Evolutionary conservation across 2,888 invertebrate genomes (phyloP).

Genomic region (Sinodicranocentrus sp.): DNA sequence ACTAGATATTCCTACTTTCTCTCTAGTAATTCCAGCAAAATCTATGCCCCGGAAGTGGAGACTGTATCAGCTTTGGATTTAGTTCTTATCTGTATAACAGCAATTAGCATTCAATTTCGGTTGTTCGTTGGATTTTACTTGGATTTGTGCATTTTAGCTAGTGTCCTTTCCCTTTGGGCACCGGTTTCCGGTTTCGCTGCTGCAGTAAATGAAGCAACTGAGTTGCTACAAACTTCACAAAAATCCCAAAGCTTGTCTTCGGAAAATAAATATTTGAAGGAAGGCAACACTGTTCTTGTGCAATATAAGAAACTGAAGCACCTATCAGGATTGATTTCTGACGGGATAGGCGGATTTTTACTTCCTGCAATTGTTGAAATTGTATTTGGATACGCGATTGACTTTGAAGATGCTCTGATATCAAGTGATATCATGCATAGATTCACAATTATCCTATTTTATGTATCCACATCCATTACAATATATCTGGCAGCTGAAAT

Average conservation of each 20-base stretch:
- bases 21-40: not conserved
- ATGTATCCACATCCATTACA: slow-evolving; percentile 7
- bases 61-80: not conserved
- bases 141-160: slow-evolving; percentile 30
- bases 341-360: slow-evolving; percentile 28
- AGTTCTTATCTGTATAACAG: not conserved
- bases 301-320: slow-evolving; percentile 28
- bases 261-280: no score
- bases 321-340: slow-evolving; percentile 27
- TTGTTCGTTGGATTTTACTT: slow-evolving; percentile 48
- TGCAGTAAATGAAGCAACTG: not conserved
- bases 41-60: not conserved
- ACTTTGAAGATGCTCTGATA: slow-evolving; percentile 35
- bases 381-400: slow-evolving; percentile 43
- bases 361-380: slow-evolving; percentile 35
- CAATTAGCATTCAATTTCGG: slow-evolving; percentile 10
- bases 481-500: slow-evolving; percentile 36
- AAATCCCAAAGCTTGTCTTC: no score
- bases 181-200: slow-evolving; percentile 7
- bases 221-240: no score
- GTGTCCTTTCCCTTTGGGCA: slow-evolving; percentile 44
- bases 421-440: not conserved
- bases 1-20: slow-evolving; percentile 25
- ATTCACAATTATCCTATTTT: slow-evolving; percentile 24
- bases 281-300: not conserved